Percentiles rank a stretch among this genome's conserved stretches.
Evolutionary conservation across 2,113 vertebrate species (phyloP).

Genomic region (Camelus dromedarius): DNA sequence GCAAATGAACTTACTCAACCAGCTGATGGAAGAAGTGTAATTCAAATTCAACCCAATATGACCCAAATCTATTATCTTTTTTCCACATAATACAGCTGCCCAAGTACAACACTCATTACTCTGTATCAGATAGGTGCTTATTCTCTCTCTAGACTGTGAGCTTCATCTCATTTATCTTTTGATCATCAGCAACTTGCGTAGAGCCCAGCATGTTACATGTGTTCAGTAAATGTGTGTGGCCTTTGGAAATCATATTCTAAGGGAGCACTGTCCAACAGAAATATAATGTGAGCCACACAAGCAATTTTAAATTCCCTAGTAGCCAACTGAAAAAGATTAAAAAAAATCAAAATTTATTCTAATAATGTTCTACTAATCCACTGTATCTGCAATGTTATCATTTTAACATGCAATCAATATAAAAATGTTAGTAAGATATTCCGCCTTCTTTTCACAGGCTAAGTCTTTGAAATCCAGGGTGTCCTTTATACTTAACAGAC

Average conservation of each 20-base stretch:
- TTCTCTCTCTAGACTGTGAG: neutral
- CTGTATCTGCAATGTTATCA: neutral
- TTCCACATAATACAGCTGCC: neutral
- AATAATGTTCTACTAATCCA: neutral
- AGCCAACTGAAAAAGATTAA: neutral
- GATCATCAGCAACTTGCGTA: neutral
- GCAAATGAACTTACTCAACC: neutral
- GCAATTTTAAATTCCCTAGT: conserved; percentile 41
- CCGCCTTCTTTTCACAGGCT: neutral
- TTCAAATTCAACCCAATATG: neutral
- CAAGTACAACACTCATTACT: neutral
- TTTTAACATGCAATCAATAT: neutral
- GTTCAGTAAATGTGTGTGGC: neutral
- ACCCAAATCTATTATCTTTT: neutral
- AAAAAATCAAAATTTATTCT: neutral
- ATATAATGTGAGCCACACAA: neutral
- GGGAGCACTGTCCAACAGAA: neutral
- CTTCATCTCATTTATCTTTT: neutral
- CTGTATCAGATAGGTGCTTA: neutral
- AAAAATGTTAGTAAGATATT: neutral
- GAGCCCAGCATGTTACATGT: neutral
- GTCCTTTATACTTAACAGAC: neutral
- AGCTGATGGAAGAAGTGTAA: neutral
- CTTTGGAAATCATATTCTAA: neutral
- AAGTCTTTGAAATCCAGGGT: neutral